A percentile compares a stretch with the other conserved stretches of the same genome.
Conservation (phyloP, 2,888 invertebrate genomes). For the Busseola fusca region DNA sequence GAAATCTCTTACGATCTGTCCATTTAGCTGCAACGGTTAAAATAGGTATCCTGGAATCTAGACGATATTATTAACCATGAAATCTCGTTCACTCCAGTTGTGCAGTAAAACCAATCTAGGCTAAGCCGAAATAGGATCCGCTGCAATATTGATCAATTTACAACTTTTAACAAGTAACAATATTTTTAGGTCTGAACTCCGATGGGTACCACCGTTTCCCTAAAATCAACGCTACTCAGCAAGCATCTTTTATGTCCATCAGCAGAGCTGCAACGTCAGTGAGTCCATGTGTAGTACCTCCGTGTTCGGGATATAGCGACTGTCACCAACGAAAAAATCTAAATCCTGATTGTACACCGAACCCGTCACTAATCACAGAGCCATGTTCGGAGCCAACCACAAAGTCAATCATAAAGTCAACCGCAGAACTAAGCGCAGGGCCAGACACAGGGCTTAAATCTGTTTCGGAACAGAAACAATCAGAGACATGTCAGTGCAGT, state of each 20-base stretch:
- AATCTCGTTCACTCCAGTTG: neutral
- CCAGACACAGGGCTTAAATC: neutral
- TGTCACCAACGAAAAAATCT: neutral
- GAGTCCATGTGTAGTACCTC: conserved; percentile 20
- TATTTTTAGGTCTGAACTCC: conserved; percentile 33
- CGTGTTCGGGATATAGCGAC: neutral
- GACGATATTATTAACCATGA: neutral
- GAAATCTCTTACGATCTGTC: neutral
- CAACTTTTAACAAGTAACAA: neutral
- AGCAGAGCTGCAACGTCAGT: conserved; percentile 11
- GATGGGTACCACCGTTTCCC: neutral
- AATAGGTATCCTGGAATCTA: too few species aligned
- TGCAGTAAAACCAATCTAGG: neutral
- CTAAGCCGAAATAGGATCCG: neutral
- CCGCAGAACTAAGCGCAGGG: neutral
- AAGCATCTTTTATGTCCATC: conserved; percentile 32
- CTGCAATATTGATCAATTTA: neutral
- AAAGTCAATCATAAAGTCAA: neutral
- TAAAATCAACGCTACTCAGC: conserved; percentile 32
- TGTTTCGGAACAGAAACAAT: neutral
- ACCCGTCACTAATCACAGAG: neutral
- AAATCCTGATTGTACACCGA: neutral
- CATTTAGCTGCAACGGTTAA: too few species aligned
- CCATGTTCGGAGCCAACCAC: too few species aligned
- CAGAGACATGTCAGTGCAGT: conserved; percentile 36